phyloP scores from a whole-genome alignment of 2,888 invertebrate species.

The Calameuta idolon region DNA sequence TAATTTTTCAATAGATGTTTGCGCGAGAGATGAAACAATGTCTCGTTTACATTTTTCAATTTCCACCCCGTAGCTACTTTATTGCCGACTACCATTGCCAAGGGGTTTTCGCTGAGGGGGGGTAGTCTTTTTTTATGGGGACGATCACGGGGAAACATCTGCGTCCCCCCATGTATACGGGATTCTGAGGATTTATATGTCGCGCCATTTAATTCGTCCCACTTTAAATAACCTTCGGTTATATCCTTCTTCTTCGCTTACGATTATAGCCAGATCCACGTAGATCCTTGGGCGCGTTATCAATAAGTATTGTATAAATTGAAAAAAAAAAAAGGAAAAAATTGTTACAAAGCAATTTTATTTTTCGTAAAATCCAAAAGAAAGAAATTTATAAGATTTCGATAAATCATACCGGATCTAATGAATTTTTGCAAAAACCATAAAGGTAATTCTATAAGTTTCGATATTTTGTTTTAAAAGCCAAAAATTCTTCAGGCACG shows the following conservation, averaged over 20 bases:
- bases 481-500: too few relatives aligned
- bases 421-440: too few relatives aligned
- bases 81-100: conserved; percentile 32
- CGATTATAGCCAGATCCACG: neutral
- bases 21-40: neutral
- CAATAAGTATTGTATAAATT: neutral
- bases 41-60: conserved; percentile 49
- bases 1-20: neutral
- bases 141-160: conserved; percentile 54
- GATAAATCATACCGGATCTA: too few relatives aligned
- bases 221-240: conserved; percentile 39
- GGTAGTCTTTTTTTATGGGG: conserved; percentile 48
- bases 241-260: conserved; percentile 30
- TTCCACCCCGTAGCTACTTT: conserved; percentile 42
- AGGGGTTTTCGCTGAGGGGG: neutral
- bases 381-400: too few relatives aligned
- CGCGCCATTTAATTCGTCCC: conserved; percentile 41
- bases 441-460: too few relatives aligned
- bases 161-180: conserved; percentile 37
- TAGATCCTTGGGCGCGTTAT: neutral
- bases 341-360: neutral
- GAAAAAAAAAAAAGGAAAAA: neutral
- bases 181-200: conserved; percentile 40
- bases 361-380: neutral
- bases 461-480: too few relatives aligned